Evolutionary conservation across 2,888 invertebrate species (phyloP).

Genomic region (Netelia fuscicornis): DNA sequence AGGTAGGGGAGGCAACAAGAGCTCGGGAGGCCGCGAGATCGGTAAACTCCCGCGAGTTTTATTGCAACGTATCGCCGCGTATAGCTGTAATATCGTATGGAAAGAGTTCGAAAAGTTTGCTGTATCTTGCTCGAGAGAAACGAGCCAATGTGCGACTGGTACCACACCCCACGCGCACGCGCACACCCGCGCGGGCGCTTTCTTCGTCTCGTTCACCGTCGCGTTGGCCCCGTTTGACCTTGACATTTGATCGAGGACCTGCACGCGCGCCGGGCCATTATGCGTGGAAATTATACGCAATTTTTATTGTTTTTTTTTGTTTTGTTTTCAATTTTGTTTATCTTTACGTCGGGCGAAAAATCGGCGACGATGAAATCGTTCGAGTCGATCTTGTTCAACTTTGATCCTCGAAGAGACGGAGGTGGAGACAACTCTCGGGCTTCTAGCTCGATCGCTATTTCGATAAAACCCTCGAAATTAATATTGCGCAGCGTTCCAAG

Average conservation of each 20-base stretch:
- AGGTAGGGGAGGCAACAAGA: slow-evolving; percentile 49
- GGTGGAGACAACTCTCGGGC: neutral
- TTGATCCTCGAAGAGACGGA: neutral
- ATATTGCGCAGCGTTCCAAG: neutral
- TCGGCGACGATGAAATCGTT: no score
- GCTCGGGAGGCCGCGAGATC: slow-evolving; percentile 65
- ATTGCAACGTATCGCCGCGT: slow-evolving; percentile 34
- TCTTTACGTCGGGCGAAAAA: neutral
- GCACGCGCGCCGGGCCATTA: slow-evolving; percentile 35
- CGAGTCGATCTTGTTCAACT: neutral
- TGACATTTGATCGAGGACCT: slow-evolving; percentile 75
- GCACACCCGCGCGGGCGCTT: slow-evolving; percentile 41
- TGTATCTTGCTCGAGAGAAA: slow-evolving; percentile 22
- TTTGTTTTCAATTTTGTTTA: neutral
- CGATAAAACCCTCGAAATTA: neutral
- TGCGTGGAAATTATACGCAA: neutral
- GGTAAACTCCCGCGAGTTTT: slow-evolving; percentile 65
- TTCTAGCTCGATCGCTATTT: neutral
- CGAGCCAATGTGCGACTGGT: slow-evolving; percentile 49
- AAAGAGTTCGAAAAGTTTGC: slow-evolving; percentile 45
- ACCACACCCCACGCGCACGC: slow-evolving; percentile 58
- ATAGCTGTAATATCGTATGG: slow-evolving; percentile 20
- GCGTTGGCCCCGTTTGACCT: slow-evolving; percentile 73
- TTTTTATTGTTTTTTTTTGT: neutral
- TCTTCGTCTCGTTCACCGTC: slow-evolving; percentile 58